Evolutionary conservation across 2,888 invertebrate genomes (phyloP), one percentile per base, ranked within the genome.

Genomic region (Carabus problematicus): DNA sequence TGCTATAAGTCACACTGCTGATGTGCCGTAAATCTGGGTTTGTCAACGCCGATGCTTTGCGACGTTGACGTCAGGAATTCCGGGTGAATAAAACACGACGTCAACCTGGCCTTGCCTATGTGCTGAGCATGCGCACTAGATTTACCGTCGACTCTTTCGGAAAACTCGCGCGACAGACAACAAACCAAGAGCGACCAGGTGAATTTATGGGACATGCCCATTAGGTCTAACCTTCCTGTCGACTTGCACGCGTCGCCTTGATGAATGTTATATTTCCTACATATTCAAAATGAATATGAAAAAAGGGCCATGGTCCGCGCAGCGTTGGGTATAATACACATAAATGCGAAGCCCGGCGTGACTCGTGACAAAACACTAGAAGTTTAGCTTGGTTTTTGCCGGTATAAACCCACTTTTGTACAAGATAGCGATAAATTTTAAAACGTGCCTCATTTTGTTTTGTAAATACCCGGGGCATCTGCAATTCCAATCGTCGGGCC

Each of bases 261-360:
- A 64, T 64, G 54, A 56, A 64, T 64, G 64, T 45, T 64, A 54
- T 43, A 43, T 45, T 64, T 64, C 64, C 64, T 64, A 64, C 64
- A 64, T 64, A 64, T 64, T 55, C 64, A 64, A 55, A 64, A 55
- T 56, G 55, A 56, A 55, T 64, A 41, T n/a, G 54, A 9, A 43
- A 55, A 54, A 64, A 54, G 55, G 9, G n/a, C 16, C 16, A 52
- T 29, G 29, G 29, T n/a, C n/a, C n/a, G n/a, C n/a, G n/a, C n/a
- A n/a, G n/a, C n/a, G n/a, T n/a, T n/a, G n/a, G n/a, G n/a, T n/a
- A n/a, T n/a, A n/a, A n/a, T n/a, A n/a, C n/a, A n/a, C 29, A 29
- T 29, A 29, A 2, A 29, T 29, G 29, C 29, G 29, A 29, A 29
- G 29, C 29, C 29, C n/a, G n/a, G 29, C 29, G 29, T 29, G 29